Evolutionary conservation across 2,113 vertebrate species (phyloP).

Genomic region (Nymphicus hollandicus): DNA sequence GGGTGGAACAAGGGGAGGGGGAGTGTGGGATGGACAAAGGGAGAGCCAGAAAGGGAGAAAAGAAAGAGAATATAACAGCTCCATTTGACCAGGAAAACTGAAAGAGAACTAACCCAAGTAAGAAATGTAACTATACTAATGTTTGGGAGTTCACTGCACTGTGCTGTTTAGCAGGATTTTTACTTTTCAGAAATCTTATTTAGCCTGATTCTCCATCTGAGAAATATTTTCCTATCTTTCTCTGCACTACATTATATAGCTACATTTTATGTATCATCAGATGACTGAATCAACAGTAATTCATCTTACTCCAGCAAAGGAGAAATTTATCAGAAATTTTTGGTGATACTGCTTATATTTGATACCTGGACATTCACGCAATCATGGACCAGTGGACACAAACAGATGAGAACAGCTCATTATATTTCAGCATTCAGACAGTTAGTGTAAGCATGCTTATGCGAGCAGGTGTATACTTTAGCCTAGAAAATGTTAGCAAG

Average conservation of each 20-base stretch:
- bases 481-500: neutral
- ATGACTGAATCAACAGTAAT: neutral
- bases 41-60: neutral
- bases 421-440: neutral
- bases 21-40: neutral
- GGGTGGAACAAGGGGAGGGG: neutral
- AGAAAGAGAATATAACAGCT: neutral
- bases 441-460: neutral
- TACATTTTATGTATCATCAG: neutral
- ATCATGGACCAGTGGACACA: neutral
- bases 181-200: neutral
- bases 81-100: neutral
- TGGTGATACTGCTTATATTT: neutral
- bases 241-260: neutral
- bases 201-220: neutral
- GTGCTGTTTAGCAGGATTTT: neutral
- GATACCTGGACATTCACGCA: neutral
- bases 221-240: neutral
- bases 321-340: neutral
- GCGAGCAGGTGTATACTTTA: neutral
- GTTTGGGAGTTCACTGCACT: neutral
- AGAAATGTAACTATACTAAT: neutral
- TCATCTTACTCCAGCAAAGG: neutral
- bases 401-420: neutral
- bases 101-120: conserved; percentile 23